A percentile compares a stretch with the other conserved stretches of the same genome.
These are phyloP conservation scores for Corvus cornix DNA, from an alignment of 2,113 vertebrate genomes.

Conservation along the genomic window DNA sequence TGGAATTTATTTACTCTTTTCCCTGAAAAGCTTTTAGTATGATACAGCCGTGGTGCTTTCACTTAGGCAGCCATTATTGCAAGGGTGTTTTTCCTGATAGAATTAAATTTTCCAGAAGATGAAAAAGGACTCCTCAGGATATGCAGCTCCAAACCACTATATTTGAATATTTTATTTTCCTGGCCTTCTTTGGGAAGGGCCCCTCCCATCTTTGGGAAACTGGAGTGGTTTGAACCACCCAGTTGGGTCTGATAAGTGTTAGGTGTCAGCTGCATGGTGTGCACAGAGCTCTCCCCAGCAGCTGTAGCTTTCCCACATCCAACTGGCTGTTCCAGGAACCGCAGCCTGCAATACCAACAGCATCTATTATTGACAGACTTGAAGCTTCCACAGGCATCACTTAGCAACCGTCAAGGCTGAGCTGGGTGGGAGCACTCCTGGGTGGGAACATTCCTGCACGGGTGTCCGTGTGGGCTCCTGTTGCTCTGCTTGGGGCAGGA, in stretches of 20 bases:
- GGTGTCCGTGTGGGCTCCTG: rapidly evolving
- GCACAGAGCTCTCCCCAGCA: not conserved
- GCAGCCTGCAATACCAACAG: not conserved
- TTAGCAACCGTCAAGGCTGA: not conserved
- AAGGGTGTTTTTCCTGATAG: not conserved
- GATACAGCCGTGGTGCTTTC: conserved; percentile 49
- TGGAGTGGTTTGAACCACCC: not conserved
- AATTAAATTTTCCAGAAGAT: conserved; percentile 64
- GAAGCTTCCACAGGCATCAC: not conserved
- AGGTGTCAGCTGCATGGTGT: not conserved
- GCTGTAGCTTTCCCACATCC: not conserved
- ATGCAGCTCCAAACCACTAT: not conserved
- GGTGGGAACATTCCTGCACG: not conserved
- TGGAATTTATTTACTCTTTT: conserved; percentile 69
- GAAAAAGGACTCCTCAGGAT: not conserved
- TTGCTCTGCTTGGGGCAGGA: not conserved
- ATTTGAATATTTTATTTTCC: conserved; percentile 15
- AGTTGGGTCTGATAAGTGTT: conserved; percentile 14
- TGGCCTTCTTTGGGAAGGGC: not conserved
- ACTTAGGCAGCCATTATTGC: conserved; percentile 37
- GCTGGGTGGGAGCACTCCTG: not conserved
- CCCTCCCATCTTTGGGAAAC: not conserved
- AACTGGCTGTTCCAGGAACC: not conserved
- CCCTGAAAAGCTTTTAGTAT: conserved; percentile 73
- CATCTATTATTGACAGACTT: not conserved